These are phyloP conservation scores for Dione vanillae DNA, from an alignment of 2,888 invertebrate genomes.

Conservation along the genomic window DNA sequence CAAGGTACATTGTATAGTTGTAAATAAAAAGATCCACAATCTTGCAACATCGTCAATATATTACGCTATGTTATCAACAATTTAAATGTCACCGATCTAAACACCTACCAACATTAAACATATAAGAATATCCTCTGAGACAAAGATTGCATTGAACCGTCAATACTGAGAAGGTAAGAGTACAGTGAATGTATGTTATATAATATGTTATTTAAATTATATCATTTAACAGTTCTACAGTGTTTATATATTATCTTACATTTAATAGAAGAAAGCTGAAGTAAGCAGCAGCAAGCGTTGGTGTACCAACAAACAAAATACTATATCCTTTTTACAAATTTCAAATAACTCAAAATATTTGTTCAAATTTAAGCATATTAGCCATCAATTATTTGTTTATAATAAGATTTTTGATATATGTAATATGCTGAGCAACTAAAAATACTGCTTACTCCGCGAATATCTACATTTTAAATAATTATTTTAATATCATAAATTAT, in stretches of 20 bases:
- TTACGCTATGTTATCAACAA: conserved; percentile 78
- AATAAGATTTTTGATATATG: neutral
- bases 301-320: conserved; percentile 17
- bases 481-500: conserved; percentile 57
- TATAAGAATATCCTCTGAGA: conserved; percentile 70
- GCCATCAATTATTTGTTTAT: neutral
- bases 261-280: conserved; percentile 74
- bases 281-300: conserved; percentile 64
- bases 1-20: conserved; percentile 59
- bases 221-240: conserved; percentile 74
- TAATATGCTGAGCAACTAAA: conserved; percentile 25
- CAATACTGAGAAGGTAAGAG: conserved; percentile 68
- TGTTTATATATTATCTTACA: conserved; percentile 75
- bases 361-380: neutral
- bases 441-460: conserved; percentile 75
- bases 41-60: conserved; percentile 81
- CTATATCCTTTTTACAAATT: neutral
- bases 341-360: neutral
- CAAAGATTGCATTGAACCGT: conserved; percentile 83
- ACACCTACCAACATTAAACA: conserved; percentile 64
- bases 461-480: conserved; percentile 71
- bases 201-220: conserved; percentile 63
- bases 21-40: conserved; percentile 77
- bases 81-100: conserved; percentile 61
- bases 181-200: conserved; percentile 74